These are phyloP conservation scores for Trimorus sp. DNA, from an alignment of 2,888 invertebrate genomes.

Conservation along the genomic window DNA sequence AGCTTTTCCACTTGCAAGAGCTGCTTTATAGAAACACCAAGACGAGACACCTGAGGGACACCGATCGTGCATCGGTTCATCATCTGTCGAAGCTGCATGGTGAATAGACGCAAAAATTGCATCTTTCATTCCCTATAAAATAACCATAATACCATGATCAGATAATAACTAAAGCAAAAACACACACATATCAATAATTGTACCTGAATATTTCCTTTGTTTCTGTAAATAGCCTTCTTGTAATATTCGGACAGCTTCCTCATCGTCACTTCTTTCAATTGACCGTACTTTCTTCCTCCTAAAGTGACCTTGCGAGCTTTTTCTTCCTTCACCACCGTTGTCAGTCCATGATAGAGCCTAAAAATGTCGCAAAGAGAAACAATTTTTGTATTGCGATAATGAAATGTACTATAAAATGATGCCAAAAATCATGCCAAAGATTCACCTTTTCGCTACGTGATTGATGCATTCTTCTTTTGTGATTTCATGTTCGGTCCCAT, in stretches of 20 bases:
- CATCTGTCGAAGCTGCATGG: conserved; percentile 53
- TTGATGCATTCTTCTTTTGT: no score
- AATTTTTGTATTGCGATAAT: no score
- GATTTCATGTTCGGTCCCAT: no score
- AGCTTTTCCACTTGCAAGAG: conserved; percentile 24
- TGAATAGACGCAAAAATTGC: conserved; percentile 55
- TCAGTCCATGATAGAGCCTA: conserved; percentile 27
- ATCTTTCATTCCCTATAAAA: conserved; percentile 45
- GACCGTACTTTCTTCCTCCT: conserved; percentile 26
- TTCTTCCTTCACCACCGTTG: conserved; percentile 1
- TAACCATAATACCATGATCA: background rate
- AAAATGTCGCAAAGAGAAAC: no score
- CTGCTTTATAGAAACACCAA: conserved; percentile 50
- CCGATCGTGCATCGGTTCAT: conserved; percentile 27
- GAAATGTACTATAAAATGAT: no score
- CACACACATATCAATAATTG: background rate
- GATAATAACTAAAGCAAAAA: background rate
- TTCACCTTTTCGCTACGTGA: no score
- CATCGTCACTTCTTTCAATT: conserved; percentile 20
- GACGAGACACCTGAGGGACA: conserved; percentile 26
- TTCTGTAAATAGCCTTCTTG: conserved; percentile 39
- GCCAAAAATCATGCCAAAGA: no score
- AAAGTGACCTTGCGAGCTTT: conserved; percentile 31
- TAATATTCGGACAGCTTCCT: conserved; percentile 31
- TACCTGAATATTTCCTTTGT: conserved; percentile 41